These are phyloP conservation scores for Calcarius ornatus DNA, from an alignment of 2,113 vertebrate species.

Conservation along the genomic window DNA sequence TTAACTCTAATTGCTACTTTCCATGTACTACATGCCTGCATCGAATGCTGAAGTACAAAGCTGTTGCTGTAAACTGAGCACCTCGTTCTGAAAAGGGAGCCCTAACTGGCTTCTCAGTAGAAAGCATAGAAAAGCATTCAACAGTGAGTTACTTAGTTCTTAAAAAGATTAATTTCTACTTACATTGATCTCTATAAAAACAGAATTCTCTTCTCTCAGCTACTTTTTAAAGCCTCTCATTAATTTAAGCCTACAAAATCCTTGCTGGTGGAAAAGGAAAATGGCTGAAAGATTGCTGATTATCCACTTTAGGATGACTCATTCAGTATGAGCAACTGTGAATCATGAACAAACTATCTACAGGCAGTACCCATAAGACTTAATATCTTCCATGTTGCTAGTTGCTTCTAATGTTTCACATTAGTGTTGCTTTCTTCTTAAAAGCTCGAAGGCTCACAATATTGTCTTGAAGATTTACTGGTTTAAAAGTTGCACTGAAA, in stretches of 20 bases:
- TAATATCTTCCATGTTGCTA: not conserved
- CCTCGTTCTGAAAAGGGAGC: slow-evolving; percentile 1
- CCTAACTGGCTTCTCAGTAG: not conserved
- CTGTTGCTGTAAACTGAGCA: slow-evolving; percentile 38
- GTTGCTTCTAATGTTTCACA: not conserved
- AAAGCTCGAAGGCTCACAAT: not conserved
- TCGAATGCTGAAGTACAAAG: slow-evolving; percentile 13
- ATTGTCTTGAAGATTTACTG: rapidly evolving
- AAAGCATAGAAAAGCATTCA: slow-evolving; percentile 9
- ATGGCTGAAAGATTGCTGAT: not conserved
- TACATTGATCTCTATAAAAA: not conserved
- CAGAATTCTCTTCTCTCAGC: not conserved
- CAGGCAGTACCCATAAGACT: not conserved
- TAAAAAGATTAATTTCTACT: slow-evolving; percentile 40
- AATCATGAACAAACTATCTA: slow-evolving; percentile 2
- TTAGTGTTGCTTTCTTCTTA: not conserved
- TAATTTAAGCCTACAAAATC: slow-evolving; percentile 14
- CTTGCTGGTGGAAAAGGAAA: not conserved
- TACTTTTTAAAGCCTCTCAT: not conserved
- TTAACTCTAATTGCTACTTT: slow-evolving; percentile 44
- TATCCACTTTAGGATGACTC: slow-evolving; percentile 26
- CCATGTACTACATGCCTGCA: not conserved
- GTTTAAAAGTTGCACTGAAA: not conserved
- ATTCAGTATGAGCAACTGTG: not conserved
- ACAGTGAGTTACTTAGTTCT: not conserved